Base-by-base conservation (phyloP, 2,113 vertebrate species). In the Todiramphus chloris region DNA sequence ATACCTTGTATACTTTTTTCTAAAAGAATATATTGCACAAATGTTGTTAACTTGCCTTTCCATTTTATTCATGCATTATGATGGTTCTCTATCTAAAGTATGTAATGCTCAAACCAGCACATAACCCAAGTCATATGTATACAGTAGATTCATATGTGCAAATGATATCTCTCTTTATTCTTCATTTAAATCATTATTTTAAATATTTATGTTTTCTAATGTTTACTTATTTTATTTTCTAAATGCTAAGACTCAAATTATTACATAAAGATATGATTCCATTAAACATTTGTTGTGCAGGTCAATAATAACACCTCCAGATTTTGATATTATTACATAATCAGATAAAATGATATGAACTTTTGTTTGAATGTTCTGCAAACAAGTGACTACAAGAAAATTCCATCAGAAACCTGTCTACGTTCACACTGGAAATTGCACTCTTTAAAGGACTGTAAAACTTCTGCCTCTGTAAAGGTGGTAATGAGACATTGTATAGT, bases 1-100 rank as follows among this genome's bases (percentile, higher is more conserved):
- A 95, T 84, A 87, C 89, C 66, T 96, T 58, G 41, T 84, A 91
- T 64, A 92, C 24, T 83, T 82, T 90, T 74, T 84, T 64, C 76
- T 87, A 46, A 95, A 95, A 90, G 53, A 91, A 63, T 87, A 72
- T 41, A 75, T 64, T 94, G 48, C 48, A 80, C 27, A 85, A 77
- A 88, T 58, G 62, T 86, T 95, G 86, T 93, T 93, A 95, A 77
- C 75, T 93, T 91, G 31, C 43, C 28, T 82, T 21, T 56, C 16
- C 90, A 9, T 48, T 91, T 93, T 85, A 69, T 70, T 39, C 16
- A 76, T 89, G 33, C n/a, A 48, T 90, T 93, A 67, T 25, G 83
- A 84, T 46, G 18, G 18, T 86, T 21, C 39, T 90, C 33, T 68
- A 12, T 68, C 31, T 86, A 81, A 83, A 77, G 43, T 31, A 43